Evolutionary conservation across 2,888 invertebrate genomes (phyloP).

Genomic region (Chrysolina americana): DNA sequence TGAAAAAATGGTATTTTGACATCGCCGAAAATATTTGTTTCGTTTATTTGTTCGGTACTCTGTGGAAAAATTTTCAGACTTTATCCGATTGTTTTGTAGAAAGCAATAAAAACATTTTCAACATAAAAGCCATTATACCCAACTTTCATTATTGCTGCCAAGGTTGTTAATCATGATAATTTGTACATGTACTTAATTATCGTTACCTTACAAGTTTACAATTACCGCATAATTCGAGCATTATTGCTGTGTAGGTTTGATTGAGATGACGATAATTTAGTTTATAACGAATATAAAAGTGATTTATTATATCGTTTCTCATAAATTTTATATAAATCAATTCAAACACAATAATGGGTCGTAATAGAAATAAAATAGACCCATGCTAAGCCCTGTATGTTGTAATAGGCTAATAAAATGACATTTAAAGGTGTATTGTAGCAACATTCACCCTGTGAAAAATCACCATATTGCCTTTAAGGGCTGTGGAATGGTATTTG

Average conservation of each 20-base stretch:
- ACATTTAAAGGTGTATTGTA: no score
- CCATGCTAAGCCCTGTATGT: no score
- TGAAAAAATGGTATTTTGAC: no score
- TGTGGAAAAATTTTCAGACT: not conserved
- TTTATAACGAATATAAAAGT: not conserved
- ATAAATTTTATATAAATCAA: not conserved
- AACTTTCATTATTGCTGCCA: not conserved
- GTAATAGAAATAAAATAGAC: no score
- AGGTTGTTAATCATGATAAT: constrained; percentile 3
- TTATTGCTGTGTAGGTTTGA: constrained; percentile 12
- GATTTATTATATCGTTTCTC: not conserved
- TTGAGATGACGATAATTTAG: not conserved
- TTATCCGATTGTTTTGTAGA: not conserved
- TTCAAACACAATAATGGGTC: not conserved
- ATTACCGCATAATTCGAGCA: not conserved
- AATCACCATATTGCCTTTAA: no score
- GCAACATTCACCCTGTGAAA: no score
- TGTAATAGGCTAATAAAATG: no score
- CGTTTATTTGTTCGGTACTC: no score
- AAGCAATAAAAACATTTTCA: not conserved
- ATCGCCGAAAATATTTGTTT: no score
- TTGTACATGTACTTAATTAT: constrained; percentile 2
- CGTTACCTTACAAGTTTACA: not conserved
- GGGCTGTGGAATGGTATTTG: no score
- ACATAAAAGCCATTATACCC: not conserved